Evolutionary conservation across 2,888 invertebrate species (phyloP), one percentile per base, ranked within the genome.

Genomic region (Bedellia somnulentella): DNA sequence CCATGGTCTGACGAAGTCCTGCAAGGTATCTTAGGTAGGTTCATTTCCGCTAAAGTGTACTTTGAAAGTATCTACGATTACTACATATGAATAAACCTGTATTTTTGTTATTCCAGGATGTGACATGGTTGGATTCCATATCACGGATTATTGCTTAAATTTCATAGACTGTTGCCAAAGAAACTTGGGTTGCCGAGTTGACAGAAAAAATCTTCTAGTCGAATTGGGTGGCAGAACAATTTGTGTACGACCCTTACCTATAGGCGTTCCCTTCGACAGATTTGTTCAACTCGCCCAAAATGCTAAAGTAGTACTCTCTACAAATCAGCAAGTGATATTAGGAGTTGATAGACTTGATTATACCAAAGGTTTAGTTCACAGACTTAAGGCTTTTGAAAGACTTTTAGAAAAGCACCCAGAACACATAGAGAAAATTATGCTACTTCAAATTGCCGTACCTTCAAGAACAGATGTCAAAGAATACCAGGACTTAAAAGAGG

Each of bases 1-100:
- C 93, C 93, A 2, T 92, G 93, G 90, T 87, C 90, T n/a, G 93
- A 93, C 60, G 93, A 93, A 68, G 87, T 95, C 32, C 78, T 95
- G 15, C 92, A 93, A 60, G 94, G 94, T 38, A 88, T 95, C 80
- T 78, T 95, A 30, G 88, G 86, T 80, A 66, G 67, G 60, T 42
- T 26, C 24, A 18, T 6, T n/a, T n/a, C n/a, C n/a, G n/a, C n/a
- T n/a, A n/a, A n/a, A n/a, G n/a, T 15, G 24, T 4, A 15, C 28
- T 1, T 36, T 27, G n/a, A n/a, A n/a, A n/a, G n/a, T n/a, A n/a
- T n/a, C n/a, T n/a, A n/a, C n/a, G n/a, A n/a, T n/a, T n/a, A n/a
- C n/a, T n/a, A n/a, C 18, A 18, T 18, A 18, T 18, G 18, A 6
- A 18, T 6, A 18, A 18, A 9, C 18, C 18, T 18, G 9, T 18